Conservation (phyloP, 1,140 invertebrate genomes). For the Physella acuta region DNA sequence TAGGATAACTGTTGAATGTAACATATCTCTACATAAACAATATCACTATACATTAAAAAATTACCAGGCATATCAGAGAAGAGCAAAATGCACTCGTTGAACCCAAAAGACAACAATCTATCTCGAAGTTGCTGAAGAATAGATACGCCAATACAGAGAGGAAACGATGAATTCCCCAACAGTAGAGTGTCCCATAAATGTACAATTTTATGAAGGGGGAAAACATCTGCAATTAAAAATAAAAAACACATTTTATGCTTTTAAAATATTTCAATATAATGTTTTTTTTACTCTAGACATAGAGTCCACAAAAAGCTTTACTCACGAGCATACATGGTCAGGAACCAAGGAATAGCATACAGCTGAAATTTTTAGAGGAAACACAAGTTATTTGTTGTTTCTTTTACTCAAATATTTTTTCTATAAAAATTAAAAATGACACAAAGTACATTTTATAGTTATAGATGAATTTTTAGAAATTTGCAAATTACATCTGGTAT, state of each 20-base stretch:
- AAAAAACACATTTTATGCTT: background rate
- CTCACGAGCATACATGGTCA: constrained; percentile 99
- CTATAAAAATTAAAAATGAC: too few relatives aligned
- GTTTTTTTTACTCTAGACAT: too few relatives aligned
- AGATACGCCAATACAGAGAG: constrained; percentile 90
- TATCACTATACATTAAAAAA: too few relatives aligned
- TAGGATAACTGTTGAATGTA: too few relatives aligned
- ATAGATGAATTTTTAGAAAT: background rate
- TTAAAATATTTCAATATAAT: background rate
- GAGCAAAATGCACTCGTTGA: constrained; percentile 95
- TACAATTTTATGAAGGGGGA: constrained; percentile 96
- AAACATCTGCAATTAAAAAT: constrained; percentile 75
- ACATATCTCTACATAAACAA: too few relatives aligned
- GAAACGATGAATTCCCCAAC: constrained; percentile 89
- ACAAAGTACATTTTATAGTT: background rate
- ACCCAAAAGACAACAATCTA: constrained; percentile 82
- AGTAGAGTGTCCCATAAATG: constrained; percentile 97
- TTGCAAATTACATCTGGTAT: constrained; percentile 75
- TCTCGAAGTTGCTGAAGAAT: constrained; percentile 86
- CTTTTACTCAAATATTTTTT: background rate
- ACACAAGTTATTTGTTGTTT: too few relatives aligned
- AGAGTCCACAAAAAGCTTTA: too few relatives aligned
- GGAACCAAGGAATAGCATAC: constrained; percentile 99
- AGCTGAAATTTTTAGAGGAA: constrained; percentile 65
- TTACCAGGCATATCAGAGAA: constrained; percentile 92